Evolutionary conservation across 2,888 invertebrate genomes (phyloP), one percentile per base, ranked within the genome.

Genomic region (Leptinotarsa juncta): DNA sequence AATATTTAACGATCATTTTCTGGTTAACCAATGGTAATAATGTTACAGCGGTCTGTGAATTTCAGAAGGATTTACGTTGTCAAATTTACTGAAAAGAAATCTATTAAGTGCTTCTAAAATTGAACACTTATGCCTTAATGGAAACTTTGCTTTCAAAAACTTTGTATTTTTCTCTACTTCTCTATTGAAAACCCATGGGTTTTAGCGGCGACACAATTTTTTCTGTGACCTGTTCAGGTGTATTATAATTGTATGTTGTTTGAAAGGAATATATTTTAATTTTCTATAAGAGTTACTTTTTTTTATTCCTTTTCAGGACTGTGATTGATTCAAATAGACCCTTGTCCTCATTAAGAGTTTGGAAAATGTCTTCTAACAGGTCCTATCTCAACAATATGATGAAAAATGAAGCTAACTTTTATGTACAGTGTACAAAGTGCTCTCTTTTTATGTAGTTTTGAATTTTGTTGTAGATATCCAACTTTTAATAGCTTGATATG

Each of bases 351-450:
- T 57, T 42, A 42, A 42, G 42, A 42, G 42, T 42, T 42, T 42
- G 42, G 42, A 42, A 42, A 42, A 42, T 42, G 10, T 42, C 42
- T 42, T 42, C 10, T 42, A 42, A 42, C 42, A 42, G n/a, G 4
- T 51, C 51, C n/a, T 15, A 16, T 51, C n/a, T 51, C 51, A 51
- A 51, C 3, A 51, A 51, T 51, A 15, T 51, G n/a, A 57, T 23
- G 57, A 57, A 57, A 20, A 57, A 18, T 10, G 4, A 10, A 3
- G 12, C 20, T 57, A 57, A 23, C 57, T 23, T 20, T 57, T 57
- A 23, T 57, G 57, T 57, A 57, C 57, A 57, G 57, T 57, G 57
- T 57, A 57, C 23, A 57, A 23, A 57, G 57, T 57, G 57, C 23
- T 57, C 20, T 23, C 15, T 57, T 15, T 51, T 57, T 20, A 4